These are phyloP conservation scores for Pyxicephalus adspersus DNA, from an alignment of 2,113 vertebrate genomes.

Conservation along the genomic window DNA sequence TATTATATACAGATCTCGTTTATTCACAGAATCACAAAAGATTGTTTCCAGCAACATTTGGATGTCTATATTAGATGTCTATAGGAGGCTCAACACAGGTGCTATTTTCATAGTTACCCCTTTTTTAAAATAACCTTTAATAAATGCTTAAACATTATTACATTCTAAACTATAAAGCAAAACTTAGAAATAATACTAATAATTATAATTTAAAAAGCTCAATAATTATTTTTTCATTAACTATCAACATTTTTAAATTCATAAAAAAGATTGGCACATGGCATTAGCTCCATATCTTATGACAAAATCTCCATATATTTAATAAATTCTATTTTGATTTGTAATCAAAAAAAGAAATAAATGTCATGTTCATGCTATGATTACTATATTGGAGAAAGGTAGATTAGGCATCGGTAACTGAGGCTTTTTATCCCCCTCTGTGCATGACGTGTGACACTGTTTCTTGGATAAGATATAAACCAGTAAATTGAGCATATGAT, in stretches of 20 bases:
- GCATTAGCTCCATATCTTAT: neutral
- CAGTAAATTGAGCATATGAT: slow-evolving; percentile 73
- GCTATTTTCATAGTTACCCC: too few species aligned
- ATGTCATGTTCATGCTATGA: slow-evolving; percentile 97
- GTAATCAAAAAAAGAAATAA: slow-evolving; percentile 62
- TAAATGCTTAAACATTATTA: too few species aligned
- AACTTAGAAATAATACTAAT: neutral
- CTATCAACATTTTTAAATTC: neutral
- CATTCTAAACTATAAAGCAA: neutral
- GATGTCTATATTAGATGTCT: too few species aligned
- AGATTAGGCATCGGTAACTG: slow-evolving; percentile 85
- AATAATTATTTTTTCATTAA: neutral
- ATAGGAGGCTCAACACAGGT: too few species aligned
- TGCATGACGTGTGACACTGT: slow-evolving; percentile 92
- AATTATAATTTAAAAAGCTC: neutral
- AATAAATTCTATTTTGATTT: neutral
- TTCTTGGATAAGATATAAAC: slow-evolving; percentile 92
- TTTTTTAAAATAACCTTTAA: too few species aligned
- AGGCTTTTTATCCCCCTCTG: slow-evolving; percentile 83
- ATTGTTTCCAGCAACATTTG: too few species aligned
- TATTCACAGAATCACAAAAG: too few species aligned
- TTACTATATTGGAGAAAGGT: slow-evolving; percentile 78
- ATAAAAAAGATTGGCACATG: neutral
- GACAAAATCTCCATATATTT: neutral
- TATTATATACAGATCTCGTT: too few species aligned